These are phyloP conservation scores for Micromys minutus DNA, from an alignment of 2,113 vertebrate genomes.

Conservation along the genomic window DNA sequence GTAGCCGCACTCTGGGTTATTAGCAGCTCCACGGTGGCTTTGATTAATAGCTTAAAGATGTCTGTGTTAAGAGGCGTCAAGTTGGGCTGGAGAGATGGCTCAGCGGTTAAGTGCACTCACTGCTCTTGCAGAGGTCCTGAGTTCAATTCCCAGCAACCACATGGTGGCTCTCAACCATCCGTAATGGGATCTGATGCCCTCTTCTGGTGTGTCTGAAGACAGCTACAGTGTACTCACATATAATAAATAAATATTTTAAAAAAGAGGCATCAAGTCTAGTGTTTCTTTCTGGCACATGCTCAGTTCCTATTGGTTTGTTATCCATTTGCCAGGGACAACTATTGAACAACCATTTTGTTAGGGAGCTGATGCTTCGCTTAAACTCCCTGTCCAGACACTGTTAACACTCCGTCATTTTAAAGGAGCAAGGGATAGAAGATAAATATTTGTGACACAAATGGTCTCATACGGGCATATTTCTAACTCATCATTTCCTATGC, in stretches of 20 bases:
- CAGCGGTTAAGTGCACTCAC: too few species aligned
- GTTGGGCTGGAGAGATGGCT: too few species aligned
- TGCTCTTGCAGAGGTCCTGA: too few species aligned
- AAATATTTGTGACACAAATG: neutral
- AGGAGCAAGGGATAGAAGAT: neutral
- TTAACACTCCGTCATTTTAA: neutral
- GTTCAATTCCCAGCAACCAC: too few species aligned
- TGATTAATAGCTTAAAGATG: conserved; percentile 6
- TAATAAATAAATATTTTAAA: too few species aligned
- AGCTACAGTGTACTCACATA: too few species aligned
- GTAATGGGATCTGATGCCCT: too few species aligned
- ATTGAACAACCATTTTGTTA: neutral
- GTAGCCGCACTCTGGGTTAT: neutral
- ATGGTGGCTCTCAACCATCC: too few species aligned
- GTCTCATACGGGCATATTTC: neutral
- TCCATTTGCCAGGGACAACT: neutral
- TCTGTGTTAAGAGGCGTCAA: neutral
- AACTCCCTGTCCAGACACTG: neutral
- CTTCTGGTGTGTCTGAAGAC: too few species aligned
- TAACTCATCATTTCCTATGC: neutral
- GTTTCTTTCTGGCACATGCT: neutral
- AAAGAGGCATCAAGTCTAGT: neutral
- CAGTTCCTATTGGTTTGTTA: neutral
- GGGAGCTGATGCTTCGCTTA: neutral
- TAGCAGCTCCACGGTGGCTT: neutral